Conservation (phyloP, 2,888 invertebrate genomes). For the Aleiodes alternator region DNA sequence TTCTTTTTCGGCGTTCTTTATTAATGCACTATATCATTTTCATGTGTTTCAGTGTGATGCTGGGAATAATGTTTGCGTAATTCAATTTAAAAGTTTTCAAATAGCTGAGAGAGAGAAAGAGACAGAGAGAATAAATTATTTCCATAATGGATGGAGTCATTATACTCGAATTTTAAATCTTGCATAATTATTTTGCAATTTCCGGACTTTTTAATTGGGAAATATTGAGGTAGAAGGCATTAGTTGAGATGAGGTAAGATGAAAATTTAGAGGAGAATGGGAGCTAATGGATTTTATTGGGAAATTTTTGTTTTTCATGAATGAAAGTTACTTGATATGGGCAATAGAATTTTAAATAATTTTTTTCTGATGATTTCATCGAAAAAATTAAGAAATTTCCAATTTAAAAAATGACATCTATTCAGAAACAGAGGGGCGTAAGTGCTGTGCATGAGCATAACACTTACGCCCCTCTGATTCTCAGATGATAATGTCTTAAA, state of each 20-base stretch:
- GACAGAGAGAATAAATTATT: not conserved
- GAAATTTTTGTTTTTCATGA: no score
- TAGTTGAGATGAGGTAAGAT: conserved; percentile 45
- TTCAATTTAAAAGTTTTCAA: conserved; percentile 30
- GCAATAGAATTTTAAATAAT: no score
- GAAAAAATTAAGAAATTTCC: no score
- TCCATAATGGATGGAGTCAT: conserved; percentile 10
- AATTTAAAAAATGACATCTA: no score
- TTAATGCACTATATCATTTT: conserved; percentile 5
- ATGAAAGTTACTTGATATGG: no score
- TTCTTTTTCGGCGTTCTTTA: not conserved
- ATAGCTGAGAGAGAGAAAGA: not conserved
- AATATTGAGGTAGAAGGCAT: conserved; percentile 57
- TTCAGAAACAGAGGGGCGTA: no score
- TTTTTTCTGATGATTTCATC: no score
- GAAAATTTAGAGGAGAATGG: not conserved
- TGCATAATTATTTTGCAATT: conserved; percentile 9
- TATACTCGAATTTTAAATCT: conserved; percentile 5
- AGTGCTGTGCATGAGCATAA: no score
- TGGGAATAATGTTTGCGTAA: conserved; percentile 25
- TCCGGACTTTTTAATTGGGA: conserved; percentile 30
- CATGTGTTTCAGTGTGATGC: not conserved
- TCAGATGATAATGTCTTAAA: no score
- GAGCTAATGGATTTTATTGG: no score
- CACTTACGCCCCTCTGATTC: no score